A percentile compares a stretch with the other conserved stretches of the same genome.
Evolutionary conservation across 1,140 invertebrate genomes (phyloP).

Genomic region (Tetramorium simillimum): DNA sequence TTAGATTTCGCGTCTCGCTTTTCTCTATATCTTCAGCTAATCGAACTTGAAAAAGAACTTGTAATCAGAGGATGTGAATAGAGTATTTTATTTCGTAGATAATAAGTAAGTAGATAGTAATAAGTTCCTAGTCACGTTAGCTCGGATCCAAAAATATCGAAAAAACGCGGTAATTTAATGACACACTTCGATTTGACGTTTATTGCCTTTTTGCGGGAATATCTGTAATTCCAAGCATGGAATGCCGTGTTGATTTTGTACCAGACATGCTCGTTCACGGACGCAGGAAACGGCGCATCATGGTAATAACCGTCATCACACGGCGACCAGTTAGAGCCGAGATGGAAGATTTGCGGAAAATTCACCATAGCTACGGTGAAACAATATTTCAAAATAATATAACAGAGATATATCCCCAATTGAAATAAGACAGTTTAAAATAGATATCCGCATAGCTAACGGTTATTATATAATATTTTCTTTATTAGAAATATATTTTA

Average conservation of each 20-base stretch:
- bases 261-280: conserved; percentile 76
- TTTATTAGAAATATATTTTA: neutral
- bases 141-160: neutral
- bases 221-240: conserved; percentile 52
- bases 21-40: neutral
- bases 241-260: conserved; percentile 60
- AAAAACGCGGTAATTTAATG: conserved; percentile 50
- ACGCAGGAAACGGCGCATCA: conserved; percentile 83
- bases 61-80: neutral
- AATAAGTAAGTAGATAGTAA: conserved; percentile 1
- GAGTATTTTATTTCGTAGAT: neutral
- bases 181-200: conserved; percentile 54
- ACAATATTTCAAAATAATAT: conserved; percentile 41
- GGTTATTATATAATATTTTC: neutral
- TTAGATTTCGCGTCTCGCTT: neutral
- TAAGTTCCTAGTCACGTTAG: neutral
- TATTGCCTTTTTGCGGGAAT: conserved; percentile 54
- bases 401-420: conserved; percentile 29
- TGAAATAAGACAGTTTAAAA: conserved; percentile 32
- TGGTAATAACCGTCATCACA: conserved; percentile 84
- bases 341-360: conserved; percentile 59
- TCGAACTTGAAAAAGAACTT: neutral
- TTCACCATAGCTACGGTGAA: conserved; percentile 39
- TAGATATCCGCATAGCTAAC: neutral
- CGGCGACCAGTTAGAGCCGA: conserved; percentile 80